phyloP scores from a whole-genome alignment of 2,113 vertebrate species.

The Esox niger region DNA sequence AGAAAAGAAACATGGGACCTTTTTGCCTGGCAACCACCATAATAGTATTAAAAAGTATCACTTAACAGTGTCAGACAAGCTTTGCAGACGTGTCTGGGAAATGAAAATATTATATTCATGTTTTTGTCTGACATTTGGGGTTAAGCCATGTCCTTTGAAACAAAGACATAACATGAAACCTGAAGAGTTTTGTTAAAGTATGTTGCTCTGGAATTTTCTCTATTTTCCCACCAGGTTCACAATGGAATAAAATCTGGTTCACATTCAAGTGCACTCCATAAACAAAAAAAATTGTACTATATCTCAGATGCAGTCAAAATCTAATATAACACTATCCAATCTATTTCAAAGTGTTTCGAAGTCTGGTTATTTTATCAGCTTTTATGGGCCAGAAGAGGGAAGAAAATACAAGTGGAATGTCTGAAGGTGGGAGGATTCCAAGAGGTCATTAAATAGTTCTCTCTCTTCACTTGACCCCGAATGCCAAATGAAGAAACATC shows the following conservation, averaged over 20 bases:
- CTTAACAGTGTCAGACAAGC: conserved; percentile 60
- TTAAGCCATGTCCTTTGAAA: conserved; percentile 45
- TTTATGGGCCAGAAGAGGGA: conserved; percentile 41
- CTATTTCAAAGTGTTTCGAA: conserved; percentile 41
- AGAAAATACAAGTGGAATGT: conserved; percentile 30
- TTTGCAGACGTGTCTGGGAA: conserved; percentile 46
- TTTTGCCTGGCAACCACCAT: too few species aligned
- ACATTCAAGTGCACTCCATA: conserved; percentile 40
- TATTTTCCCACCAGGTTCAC: conserved; percentile 44
- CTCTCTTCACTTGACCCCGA: conserved; percentile 35
- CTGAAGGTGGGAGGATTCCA: conserved; percentile 38
- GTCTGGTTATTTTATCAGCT: conserved; percentile 52
- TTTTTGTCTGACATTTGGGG: conserved; percentile 34
- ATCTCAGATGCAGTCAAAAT: conserved; percentile 38
- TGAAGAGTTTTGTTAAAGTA: conserved; percentile 45
- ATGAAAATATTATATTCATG: conserved; percentile 20
- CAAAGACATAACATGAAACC: conserved; percentile 50
- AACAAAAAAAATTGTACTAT: conserved; percentile 28
- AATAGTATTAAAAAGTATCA: conserved; percentile 59
- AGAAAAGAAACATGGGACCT: too few species aligned
- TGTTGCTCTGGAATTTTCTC: conserved; percentile 28
- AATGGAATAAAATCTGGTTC: conserved; percentile 58
- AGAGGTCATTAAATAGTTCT: conserved; percentile 44
- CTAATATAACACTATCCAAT: conserved; percentile 20
- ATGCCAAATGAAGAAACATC: conserved; percentile 22